phyloP scores from a whole-genome alignment of 1,140 invertebrate species.

The Conus ventricosus region DNA sequence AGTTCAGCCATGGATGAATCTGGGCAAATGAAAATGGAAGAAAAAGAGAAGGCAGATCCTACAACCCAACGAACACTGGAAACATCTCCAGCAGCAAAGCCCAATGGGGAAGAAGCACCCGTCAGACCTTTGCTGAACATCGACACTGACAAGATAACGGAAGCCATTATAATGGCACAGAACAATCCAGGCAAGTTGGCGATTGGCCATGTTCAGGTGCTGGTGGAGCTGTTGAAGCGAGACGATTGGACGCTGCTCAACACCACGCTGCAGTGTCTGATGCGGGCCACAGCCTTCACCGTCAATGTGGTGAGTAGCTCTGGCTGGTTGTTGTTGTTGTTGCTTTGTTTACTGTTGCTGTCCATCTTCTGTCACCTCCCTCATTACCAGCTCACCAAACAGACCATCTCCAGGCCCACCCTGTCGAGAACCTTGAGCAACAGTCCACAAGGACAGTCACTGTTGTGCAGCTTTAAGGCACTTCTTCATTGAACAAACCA shows the following conservation, averaged over 20 bases:
- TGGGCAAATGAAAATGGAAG: neutral
- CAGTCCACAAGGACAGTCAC: neutral
- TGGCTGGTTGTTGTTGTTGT: no score
- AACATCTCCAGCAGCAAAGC: no score
- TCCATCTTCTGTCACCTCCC: neutral
- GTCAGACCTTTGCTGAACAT: neutral
- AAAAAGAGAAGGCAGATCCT: neutral
- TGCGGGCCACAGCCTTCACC: constrained; percentile 79
- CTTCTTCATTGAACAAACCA: no score
- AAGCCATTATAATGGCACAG: constrained; percentile 48
- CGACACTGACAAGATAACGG: constrained; percentile 40
- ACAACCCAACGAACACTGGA: no score
- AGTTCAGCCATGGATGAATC: neutral
- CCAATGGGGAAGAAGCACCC: no score
- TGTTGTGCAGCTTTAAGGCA: neutral
- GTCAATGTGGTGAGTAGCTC: constrained; percentile 76
- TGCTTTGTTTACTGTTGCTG: neutral
- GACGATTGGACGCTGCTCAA: constrained; percentile 76
- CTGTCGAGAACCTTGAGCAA: neutral
- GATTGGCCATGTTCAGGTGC: constrained; percentile 73
- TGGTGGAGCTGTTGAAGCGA: constrained; percentile 76
- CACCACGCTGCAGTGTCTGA: constrained; percentile 77
- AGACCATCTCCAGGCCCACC: neutral
- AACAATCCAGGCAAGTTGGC: constrained; percentile 47
- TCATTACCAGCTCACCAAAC: neutral